Base-by-base conservation (phyloP, 1,140 invertebrate species). In the Arctopsyche grandis region DNA sequence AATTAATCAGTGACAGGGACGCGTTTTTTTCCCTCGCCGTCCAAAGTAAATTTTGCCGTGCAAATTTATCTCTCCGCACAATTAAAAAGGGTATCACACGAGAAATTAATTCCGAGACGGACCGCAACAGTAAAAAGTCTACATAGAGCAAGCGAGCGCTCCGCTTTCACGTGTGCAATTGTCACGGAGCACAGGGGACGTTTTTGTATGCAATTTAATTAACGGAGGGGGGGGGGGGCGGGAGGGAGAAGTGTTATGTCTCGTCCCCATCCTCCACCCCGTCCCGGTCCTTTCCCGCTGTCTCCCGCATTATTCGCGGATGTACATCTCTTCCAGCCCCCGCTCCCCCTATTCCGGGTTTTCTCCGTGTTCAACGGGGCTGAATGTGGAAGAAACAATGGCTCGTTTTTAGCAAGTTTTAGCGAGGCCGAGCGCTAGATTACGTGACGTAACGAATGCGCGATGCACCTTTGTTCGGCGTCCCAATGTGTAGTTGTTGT, bases 201-300 rank as follows among this genome's bases (percentile, higher is more conserved):
- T 66, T 66, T 66, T 66, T 66, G 63, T 66, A 66, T 66, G 63
- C 63, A 26, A 66, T 66, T 66, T 66, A 66, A 66, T 66, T 66
- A 66, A 66, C 63, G 63, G 22, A n/a, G 14, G 10, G 58, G 48
- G 48, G 48, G 48, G 3, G 10, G 48, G 48, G 10, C 3, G 48
- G 48, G 16, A 1, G 10, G 48, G 48, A 12, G 48, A 46, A 5
- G 48, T 52, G 29, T 38, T 38, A 38, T 38, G 29, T 38, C 48
- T 52, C 48, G 3, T 52, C 48, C 48, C 12, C 48, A n/a, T 52
- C 12, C 48, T 5, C 5, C 44, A 14, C 12, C 48, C 10, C 10
- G 1, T 16, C 48, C 48, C 48, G 12, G 48, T 16, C 48, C 48
- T 3, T n/a, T n/a, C 1, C n/a, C 9, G 14, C 56, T 9, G 56